These are phyloP conservation scores for Oscheius sp. DNA, from an alignment of 2,888 invertebrate species.

Conservation along the genomic window DNA sequence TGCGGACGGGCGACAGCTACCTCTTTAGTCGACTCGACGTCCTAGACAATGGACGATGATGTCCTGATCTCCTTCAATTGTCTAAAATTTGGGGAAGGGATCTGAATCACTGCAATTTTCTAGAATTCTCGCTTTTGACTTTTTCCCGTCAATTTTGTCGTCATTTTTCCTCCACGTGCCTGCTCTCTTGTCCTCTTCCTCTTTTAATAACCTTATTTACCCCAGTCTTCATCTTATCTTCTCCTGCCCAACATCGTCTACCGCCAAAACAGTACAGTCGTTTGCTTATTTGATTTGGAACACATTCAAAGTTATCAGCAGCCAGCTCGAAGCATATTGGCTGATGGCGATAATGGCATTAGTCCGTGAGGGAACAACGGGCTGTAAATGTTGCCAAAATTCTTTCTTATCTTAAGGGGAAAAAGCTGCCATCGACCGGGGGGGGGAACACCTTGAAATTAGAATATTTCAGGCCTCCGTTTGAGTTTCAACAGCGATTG, in stretches of 20 bases:
- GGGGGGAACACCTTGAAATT: neutral
- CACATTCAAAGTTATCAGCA: slow-evolving; percentile 7
- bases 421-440: neutral
- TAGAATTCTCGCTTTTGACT: no score
- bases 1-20: no score
- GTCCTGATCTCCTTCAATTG: no score
- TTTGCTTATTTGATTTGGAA: slow-evolving; percentile 11
- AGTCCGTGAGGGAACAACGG: slow-evolving; percentile 12
- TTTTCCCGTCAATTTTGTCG: no score
- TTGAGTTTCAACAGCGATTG: slow-evolving; percentile 55
- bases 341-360: neutral
- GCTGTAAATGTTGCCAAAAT: slow-evolving; percentile 18
- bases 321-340: slow-evolving; percentile 2
- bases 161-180: no score
- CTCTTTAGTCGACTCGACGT: no score
- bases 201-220: neutral
- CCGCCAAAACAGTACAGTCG: slow-evolving; percentile 9
- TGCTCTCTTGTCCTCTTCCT: no score
- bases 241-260: neutral
- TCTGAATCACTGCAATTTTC: no score
- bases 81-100: no score
- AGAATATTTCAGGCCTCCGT: slow-evolving; percentile 46
- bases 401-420: neutral
- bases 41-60: no score
- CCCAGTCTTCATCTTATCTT: neutral